These are phyloP conservation scores for Parazoanthus swiftii DNA, from an alignment of 92 coral and sea anemone genomes.

Conservation along the genomic window DNA sequence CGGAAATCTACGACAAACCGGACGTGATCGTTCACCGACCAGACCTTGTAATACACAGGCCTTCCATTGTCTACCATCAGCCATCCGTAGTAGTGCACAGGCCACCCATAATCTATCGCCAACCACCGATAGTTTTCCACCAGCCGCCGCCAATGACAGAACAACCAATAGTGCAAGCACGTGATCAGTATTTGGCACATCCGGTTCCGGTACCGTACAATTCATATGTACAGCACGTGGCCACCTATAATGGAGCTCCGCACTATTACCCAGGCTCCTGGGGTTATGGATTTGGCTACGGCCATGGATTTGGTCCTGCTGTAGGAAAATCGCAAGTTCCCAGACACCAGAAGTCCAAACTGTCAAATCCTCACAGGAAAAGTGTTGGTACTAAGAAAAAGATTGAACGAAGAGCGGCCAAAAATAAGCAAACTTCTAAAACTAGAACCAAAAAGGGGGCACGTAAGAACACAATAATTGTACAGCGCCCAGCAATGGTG, in stretches of 20 bases:
- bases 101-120: slow-evolving; percentile 82
- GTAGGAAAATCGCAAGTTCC: slow-evolving; percentile 67
- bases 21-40: slow-evolving; percentile 81
- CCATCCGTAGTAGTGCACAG: slow-evolving; percentile 84
- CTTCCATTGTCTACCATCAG: slow-evolving; percentile 82
- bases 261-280: slow-evolving; percentile 66
- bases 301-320: slow-evolving; percentile 26
- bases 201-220: slow-evolving; percentile 62
- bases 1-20: slow-evolving; percentile 87
- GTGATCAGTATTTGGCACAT: slow-evolving; percentile 68
- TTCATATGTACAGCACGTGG: slow-evolving; percentile 58
- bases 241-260: slow-evolving; percentile 73
- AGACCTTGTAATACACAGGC: slow-evolving; percentile 83
- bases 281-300: slow-evolving; percentile 55
- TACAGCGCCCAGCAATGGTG: slow-evolving; percentile 87
- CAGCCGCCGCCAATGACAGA: slow-evolving; percentile 87
- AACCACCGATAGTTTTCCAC: slow-evolving; percentile 84
- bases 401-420: slow-evolving; percentile 38
- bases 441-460: slow-evolving; percentile 54
- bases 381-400: slow-evolving; percentile 33
- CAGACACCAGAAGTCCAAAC: slow-evolving; percentile 13
- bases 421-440: slow-evolving; percentile 24
- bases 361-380: slow-evolving; percentile 5
- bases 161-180: slow-evolving; percentile 75
- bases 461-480: slow-evolving; percentile 79